Evolutionary conservation across 2,113 vertebrate genomes (phyloP).

Genomic region (Phalacrocorax brasilianus): DNA sequence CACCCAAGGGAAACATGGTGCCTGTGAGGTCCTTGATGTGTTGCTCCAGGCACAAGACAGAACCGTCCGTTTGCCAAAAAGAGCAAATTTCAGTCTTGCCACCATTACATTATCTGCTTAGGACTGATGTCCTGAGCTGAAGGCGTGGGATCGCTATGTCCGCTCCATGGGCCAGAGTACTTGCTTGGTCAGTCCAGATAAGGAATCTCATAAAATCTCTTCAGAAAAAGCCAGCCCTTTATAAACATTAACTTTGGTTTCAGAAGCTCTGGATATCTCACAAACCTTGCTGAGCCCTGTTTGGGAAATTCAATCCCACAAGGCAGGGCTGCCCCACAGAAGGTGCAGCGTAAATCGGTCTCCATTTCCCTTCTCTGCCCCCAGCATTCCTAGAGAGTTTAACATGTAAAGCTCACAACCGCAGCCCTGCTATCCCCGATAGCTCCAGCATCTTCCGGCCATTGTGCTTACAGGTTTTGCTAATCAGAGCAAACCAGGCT

Average conservation of each 20-base stretch:
- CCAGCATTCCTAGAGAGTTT: constrained; percentile 60
- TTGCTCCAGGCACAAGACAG: not conserved
- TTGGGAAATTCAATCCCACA: not conserved
- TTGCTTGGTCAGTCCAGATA: not conserved
- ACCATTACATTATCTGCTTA: not conserved
- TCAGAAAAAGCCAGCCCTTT: not conserved
- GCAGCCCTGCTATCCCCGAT: not conserved
- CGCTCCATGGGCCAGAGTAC: not conserved
- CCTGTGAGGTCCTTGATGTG: not conserved
- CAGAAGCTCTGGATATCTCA: not conserved
- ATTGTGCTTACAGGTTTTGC: constrained; percentile 72
- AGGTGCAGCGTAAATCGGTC: not conserved
- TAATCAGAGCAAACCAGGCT: constrained; percentile 71
- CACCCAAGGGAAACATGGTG: not conserved
- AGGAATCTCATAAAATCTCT: not conserved
- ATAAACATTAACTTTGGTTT: not conserved
- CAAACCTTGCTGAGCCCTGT: not conserved
- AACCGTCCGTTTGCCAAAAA: not conserved
- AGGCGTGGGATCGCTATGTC: not conserved
- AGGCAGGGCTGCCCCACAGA: not conserved
- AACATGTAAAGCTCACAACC: constrained; percentile 57
- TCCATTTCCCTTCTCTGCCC: not conserved
- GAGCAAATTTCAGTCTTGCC: not conserved
- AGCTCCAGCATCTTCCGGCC: constrained; percentile 71
- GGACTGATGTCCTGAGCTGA: not conserved